Conservation (phyloP, 2,888 invertebrate genomes). For the Bombyx huttoni region DNA sequence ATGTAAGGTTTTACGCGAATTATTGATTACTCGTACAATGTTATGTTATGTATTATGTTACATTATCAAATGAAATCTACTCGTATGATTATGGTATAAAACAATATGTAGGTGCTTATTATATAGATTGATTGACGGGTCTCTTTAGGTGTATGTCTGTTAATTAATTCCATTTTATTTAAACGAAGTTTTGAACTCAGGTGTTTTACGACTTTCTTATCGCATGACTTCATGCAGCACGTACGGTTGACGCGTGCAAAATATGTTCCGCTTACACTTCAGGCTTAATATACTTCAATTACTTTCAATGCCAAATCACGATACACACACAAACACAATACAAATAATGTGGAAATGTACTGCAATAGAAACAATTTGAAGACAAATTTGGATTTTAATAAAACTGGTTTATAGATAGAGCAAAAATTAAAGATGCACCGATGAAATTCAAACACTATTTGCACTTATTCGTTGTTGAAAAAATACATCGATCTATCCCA, state of each 20-base stretch:
- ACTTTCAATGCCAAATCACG: slow-evolving; percentile 12
- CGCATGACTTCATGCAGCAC: slow-evolving; percentile 9
- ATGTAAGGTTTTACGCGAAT: too few species aligned
- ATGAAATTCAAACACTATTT: too few species aligned
- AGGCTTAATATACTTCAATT: slow-evolving; percentile 15
- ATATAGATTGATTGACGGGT: too few species aligned
- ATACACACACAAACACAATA: too few species aligned
- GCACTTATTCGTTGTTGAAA: slow-evolving; percentile 4
- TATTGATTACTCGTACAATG: too few species aligned
- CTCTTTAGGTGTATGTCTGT: too few species aligned
- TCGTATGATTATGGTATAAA: too few species aligned
- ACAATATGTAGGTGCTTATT: too few species aligned
- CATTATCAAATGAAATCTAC: too few species aligned
- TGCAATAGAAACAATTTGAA: slow-evolving; percentile 1
- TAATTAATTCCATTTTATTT: too few species aligned
- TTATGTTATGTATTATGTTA: too few species aligned
- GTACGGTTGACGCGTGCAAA: slow-evolving; percentile 21
- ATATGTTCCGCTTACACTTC: slow-evolving; percentile 25
- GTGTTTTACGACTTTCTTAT: slow-evolving; percentile 19
- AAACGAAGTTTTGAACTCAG: not conserved
- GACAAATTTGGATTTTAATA: slow-evolving; percentile 4
- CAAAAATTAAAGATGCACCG: too few species aligned
- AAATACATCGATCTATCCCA: slow-evolving; percentile 19
- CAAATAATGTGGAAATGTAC: slow-evolving; percentile 1
- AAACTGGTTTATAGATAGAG: not conserved